Evolutionary conservation across 2,113 vertebrate genomes (phyloP), one percentile per base, ranked within the genome.

Genomic region (Otis tarda): DNA sequence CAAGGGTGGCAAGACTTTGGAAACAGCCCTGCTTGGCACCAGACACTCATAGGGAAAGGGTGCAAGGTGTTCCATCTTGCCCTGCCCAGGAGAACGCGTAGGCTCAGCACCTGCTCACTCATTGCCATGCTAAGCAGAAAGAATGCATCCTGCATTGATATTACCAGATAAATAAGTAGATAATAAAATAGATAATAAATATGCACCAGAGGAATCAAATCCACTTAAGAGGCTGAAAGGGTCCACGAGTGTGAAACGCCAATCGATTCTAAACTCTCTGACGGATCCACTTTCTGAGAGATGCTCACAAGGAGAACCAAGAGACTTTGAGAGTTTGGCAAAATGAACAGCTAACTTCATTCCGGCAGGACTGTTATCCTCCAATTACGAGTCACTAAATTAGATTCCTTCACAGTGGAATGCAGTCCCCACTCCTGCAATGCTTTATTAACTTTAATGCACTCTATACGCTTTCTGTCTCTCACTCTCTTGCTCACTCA

Each of bases 371-470:
- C 86, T 93, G 68, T 87, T 95, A 95, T 96, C 88, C 92, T 95
- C 91, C 90, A 91, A 97, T 97, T 96, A 96, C 85, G 31, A 95
- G 68, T 95, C 91, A 87, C 94, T 97, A 96, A 97, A 97, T 98
- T 97, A 96, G 93, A 95, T 96, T 96, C 94, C 81, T 95, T 95
- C 89, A 84, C 90, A 89, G 41, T 94, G 93, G 96, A 97, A 97
- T 97, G 90, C 77, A 90, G 95, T 86, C 94, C 86, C 61, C 65
- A 87, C 70, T 90, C 83, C 92, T 94, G 86, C 77, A 89, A 96
- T 94, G 94, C 95, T 96, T 96, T 96, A 97, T 98, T 97, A 97
- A 98, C 94, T 95, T 97, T 88, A 98, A 97, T 96, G 96, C 90
- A 95, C 90, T 95, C 93, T 61, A 43, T 68, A 90, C 8, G 5